phyloP scores from a whole-genome alignment of 2,113 vertebrate species.

The Mystacornis crossleyi region DNA sequence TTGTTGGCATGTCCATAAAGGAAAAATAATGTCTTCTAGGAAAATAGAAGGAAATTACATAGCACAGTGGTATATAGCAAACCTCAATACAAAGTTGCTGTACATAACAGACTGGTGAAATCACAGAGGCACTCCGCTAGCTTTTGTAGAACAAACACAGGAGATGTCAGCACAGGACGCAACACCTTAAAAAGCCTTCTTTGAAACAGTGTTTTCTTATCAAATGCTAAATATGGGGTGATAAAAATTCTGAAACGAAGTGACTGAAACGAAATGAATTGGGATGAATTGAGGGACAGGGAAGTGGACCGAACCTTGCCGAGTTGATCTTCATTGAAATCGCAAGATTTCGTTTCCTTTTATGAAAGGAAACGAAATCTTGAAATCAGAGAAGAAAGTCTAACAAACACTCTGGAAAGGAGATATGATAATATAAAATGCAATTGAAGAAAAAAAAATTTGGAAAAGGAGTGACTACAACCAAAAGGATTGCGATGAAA shows the following conservation, averaged over 20 bases:
- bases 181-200: neutral
- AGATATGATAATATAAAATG: neutral
- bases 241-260: neutral
- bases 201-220: neutral
- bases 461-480: neutral
- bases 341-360: no score
- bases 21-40: neutral
- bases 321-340: neutral
- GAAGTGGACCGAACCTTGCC: neutral
- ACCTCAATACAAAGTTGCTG: neutral
- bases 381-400: neutral
- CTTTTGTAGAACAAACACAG: neutral
- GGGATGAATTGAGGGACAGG: neutral
- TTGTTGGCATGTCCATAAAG: neutral
- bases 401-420: neutral
- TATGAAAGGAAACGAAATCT: no score
- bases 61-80: neutral
- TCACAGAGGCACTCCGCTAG: neutral
- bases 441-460: neutral
- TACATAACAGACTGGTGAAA: neutral
- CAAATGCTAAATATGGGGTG: neutral
- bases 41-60: neutral
- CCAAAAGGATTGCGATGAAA: neutral
- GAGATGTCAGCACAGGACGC: neutral
- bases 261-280: neutral